Base-by-base conservation (phyloP, 2,888 invertebrate species). In the Tetanocera ferruginea region DNA sequence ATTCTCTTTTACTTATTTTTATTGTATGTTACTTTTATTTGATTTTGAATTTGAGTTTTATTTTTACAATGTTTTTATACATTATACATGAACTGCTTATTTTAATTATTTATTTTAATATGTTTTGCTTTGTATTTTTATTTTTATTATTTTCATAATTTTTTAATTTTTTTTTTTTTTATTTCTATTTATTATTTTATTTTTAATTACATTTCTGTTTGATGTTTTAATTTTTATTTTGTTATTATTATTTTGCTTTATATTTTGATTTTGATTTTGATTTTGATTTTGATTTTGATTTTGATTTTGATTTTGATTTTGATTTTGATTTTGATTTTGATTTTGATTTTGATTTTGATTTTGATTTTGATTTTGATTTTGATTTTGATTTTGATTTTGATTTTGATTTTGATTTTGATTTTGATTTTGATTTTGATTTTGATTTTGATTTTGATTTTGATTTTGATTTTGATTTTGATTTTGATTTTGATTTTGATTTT, bases 11-110 rank as follows among this genome's bases (percentile, higher is more conserved):
- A 74, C 72, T 49, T 37, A 66, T 55, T 76, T 67, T 78, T 73
- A 64, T 43, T 82, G 80, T 70, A 62, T 52, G 62, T 72, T 80
- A 70, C 71, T 73, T 25, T 34, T 5, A 67, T 52, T 78, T 76
- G n/a, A 37, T 67, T 76, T 76, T 49, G 49, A 9, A 6, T 49
- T 49, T 49, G 6, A 49, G 6, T 49, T 6, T 49, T 49, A 49
- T 49, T 14, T 49, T 49, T 49, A 6, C 49, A 9, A 49, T 49
- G 6, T 49, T 49, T 49, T 49, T 49, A 49, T 49, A 49, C n/a
- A n/a, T n/a, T n/a, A n/a, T n/a, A n/a, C n/a, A n/a, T n/a, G n/a
- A n/a, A n/a, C n/a, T n/a, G n/a, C n/a, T n/a, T n/a, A n/a, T n/a
- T n/a, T n/a, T n/a, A n/a, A n/a, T n/a, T n/a, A n/a, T n/a, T n/a